phyloP scores from a whole-genome alignment of 2,888 invertebrate species.

The Drosophila limbata region DNA sequence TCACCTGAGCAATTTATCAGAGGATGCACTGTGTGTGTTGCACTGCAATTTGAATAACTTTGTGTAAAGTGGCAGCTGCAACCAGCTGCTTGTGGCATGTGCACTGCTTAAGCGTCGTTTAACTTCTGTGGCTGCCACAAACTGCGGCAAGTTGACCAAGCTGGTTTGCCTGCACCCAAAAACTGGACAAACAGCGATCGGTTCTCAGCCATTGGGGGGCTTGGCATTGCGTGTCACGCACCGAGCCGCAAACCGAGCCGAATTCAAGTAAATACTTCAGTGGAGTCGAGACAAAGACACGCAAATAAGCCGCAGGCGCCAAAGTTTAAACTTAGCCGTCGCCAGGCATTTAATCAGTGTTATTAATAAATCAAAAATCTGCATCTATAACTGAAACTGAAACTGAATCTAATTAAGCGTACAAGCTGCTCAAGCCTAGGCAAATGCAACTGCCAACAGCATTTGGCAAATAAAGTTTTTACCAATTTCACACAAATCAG shows the following conservation, averaged over 20 bases:
- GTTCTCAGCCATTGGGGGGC: slow-evolving; percentile 53
- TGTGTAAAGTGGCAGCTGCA: slow-evolving; percentile 20
- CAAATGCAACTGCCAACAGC: slow-evolving; percentile 33
- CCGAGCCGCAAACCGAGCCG: neutral
- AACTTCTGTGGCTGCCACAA: slow-evolving; percentile 63
- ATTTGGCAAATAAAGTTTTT: slow-evolving; percentile 27
- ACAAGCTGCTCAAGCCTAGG: slow-evolving; percentile 19
- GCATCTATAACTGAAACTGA: slow-evolving; percentile 24
- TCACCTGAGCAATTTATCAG: slow-evolving; percentile 23
- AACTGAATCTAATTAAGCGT: slow-evolving; percentile 65
- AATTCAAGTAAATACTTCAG: neutral
- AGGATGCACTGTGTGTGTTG: slow-evolving; percentile 12
- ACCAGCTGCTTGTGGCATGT: slow-evolving; percentile 52
- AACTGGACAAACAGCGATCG: slow-evolving; percentile 56
- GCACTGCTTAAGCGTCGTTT: slow-evolving; percentile 71
- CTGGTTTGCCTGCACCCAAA: slow-evolving; percentile 59
- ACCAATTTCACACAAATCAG: slow-evolving; percentile 79
- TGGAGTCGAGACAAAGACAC: slow-evolving; percentile 39
- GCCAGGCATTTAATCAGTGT: slow-evolving; percentile 42
- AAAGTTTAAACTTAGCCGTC: slow-evolving; percentile 15
- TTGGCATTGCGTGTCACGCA: slow-evolving; percentile 59
- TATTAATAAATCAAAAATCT: slow-evolving; percentile 65
- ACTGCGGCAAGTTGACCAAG: slow-evolving; percentile 53
- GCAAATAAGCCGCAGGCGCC: slow-evolving; percentile 69
- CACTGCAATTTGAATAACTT: slow-evolving; percentile 37